Conservation (phyloP, 1,140 invertebrate genomes). For the Microplitis mediator region DNA sequence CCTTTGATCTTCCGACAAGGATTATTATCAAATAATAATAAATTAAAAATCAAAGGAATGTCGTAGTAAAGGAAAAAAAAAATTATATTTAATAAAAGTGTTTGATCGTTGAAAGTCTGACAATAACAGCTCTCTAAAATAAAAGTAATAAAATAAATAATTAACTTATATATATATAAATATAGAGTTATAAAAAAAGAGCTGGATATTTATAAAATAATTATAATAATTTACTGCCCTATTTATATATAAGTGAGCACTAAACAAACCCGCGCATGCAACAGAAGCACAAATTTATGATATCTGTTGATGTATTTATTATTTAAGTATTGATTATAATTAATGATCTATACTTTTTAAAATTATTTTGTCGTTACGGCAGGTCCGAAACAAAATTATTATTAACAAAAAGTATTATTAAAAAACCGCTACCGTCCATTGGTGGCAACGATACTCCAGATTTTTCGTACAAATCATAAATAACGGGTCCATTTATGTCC, state of each 20-base stretch:
- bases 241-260: not conserved
- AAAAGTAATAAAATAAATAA: slow-evolving; percentile 25
- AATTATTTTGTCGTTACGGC: not conserved
- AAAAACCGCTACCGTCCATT: slow-evolving; percentile 16
- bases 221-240: not conserved
- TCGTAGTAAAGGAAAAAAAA: slow-evolving; percentile 36
- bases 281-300: not conserved
- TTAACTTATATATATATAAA: slow-evolving; percentile 26
- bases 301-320: not conserved
- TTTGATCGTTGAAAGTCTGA: slow-evolving; percentile 48
- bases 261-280: not conserved
- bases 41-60: slow-evolving; percentile 20
- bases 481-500: slow-evolving; percentile 18
- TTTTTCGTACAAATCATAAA: slow-evolving; percentile 17
- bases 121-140: slow-evolving; percentile 53
- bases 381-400: slow-evolving; percentile 1
- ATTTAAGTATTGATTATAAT: not conserved
- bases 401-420: not conserved
- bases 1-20: not conserved
- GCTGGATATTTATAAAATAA: not conserved
- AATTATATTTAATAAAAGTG: slow-evolving; percentile 35
- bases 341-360: not conserved
- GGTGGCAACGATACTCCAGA: slow-evolving; percentile 23
- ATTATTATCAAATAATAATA: too few species aligned
- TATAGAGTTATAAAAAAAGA: slow-evolving; percentile 24